phyloP scores from a whole-genome alignment of 1,140 invertebrate genomes.

The Orussus abietinus region DNA sequence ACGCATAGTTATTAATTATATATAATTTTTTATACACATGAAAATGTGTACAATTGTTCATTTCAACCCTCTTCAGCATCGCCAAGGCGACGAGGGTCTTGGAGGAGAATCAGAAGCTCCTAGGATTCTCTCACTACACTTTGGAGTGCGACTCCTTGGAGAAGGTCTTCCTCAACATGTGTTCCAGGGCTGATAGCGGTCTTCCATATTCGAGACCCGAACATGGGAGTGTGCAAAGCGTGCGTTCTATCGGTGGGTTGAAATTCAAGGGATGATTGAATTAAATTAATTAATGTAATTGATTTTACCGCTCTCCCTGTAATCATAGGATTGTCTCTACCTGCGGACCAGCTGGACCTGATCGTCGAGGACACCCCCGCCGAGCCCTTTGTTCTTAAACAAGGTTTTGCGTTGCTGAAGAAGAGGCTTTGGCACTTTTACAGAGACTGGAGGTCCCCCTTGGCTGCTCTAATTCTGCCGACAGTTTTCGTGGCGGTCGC shows the following conservation, averaged over 20 bases:
- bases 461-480: conserved; percentile 61
- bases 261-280: background rate
- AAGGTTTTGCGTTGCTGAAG: conserved; percentile 50
- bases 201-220: conserved; percentile 7
- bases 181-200: conserved; percentile 42
- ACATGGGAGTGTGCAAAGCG: conserved; percentile 23
- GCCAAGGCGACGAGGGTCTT: conserved; percentile 44
- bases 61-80: conserved; percentile 43
- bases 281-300: background rate
- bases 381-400: conserved; percentile 33
- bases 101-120: conserved; percentile 43
- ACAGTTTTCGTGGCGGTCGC: conserved; percentile 61
- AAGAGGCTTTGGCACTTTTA: conserved; percentile 59
- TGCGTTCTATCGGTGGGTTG: conserved; percentile 25
- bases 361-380: conserved; percentile 31
- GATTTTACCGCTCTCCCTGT: background rate
- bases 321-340: conserved; percentile 26
- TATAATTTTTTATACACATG: conserved; percentile 1
- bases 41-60: background rate
- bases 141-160: conserved; percentile 59
- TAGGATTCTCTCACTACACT: conserved; percentile 49
- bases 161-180: conserved; percentile 57
- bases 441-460: conserved; percentile 59
- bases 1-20: conserved; percentile 5
- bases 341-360: conserved; percentile 42